phyloP scores from a whole-genome alignment of 2,888 invertebrate species.

The Hirtodrosophila cameraria region DNA sequence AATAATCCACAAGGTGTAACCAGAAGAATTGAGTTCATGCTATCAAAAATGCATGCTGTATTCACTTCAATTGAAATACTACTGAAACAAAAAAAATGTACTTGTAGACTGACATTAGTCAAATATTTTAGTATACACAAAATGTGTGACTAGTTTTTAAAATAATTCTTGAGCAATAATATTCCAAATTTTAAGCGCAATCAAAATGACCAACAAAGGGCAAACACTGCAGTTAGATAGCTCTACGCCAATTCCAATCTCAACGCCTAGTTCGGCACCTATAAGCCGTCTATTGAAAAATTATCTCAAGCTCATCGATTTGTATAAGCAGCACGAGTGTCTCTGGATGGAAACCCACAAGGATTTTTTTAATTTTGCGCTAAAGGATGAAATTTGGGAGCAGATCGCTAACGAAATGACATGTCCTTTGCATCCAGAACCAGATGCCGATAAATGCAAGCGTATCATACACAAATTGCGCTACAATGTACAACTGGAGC shows the following conservation, averaged over 20 bases:
- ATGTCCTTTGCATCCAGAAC: background rate
- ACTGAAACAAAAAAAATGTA: too few relatives aligned
- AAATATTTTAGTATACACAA: too few relatives aligned
- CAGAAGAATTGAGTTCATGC: too few relatives aligned
- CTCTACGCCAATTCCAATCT: background rate
- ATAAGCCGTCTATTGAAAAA: background rate
- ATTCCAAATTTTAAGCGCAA: conserved; percentile 3
- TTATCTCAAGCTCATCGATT: conserved; percentile 47
- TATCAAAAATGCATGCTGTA: too few relatives aligned
- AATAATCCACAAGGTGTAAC: too few relatives aligned
- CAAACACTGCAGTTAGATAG: background rate
- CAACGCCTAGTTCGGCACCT: background rate
- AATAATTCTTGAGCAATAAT: background rate
- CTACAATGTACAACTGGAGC: conserved; percentile 50
- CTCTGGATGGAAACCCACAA: conserved; percentile 58
- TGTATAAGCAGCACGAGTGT: conserved; percentile 53
- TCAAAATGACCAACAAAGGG: conserved; percentile 10
- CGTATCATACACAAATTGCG: conserved; percentile 40
- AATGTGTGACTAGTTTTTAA: too few relatives aligned
- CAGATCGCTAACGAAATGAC: conserved; percentile 53
- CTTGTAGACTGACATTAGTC: too few relatives aligned
- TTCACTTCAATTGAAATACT: too few relatives aligned
- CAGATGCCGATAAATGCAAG: conserved; percentile 41
- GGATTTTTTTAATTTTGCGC: conserved; percentile 51
- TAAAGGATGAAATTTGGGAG: conserved; percentile 47